phyloP scores from a whole-genome alignment of 2,888 invertebrate genomes.

The Ganaspis brasiliensis region DNA sequence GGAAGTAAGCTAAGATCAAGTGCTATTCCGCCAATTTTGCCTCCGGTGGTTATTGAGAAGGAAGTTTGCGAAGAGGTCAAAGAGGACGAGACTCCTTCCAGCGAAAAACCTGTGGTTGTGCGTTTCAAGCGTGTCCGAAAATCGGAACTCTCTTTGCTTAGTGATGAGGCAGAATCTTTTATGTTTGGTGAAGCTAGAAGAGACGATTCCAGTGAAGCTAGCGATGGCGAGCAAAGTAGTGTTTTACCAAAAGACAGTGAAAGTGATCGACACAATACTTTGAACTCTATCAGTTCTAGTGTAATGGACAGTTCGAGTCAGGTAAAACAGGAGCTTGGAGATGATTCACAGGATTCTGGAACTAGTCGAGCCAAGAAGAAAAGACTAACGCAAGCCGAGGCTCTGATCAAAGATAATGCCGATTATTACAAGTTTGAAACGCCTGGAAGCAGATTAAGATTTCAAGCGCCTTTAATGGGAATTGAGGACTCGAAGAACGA shows the following conservation, averaged over 20 bases:
- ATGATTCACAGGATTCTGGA: conserved; percentile 66
- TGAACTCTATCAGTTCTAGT: conserved; percentile 57
- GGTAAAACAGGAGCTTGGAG: conserved; percentile 73
- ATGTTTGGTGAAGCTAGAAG: conserved; percentile 88
- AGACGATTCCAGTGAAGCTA: conserved; percentile 83
- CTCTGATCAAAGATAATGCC: conserved; percentile 83
- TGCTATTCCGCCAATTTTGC: conserved; percentile 67
- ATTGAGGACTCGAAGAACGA: conserved; percentile 75
- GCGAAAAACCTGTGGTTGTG: conserved; percentile 84
- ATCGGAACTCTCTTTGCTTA: conserved; percentile 88
- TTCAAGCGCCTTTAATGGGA: conserved; percentile 80
- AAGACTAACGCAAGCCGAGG: conserved; percentile 83
- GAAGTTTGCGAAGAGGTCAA: conserved; percentile 63
- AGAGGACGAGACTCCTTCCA: conserved; percentile 72
- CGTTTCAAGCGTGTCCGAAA: conserved; percentile 89
- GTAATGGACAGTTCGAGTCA: conserved; percentile 62
- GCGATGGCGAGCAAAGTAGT: conserved; percentile 80
- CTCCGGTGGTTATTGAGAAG: conserved; percentile 50
- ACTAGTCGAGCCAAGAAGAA: conserved; percentile 75
- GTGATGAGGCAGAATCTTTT: conserved; percentile 93
- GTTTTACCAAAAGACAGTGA: conserved; percentile 76
- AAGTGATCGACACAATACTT: conserved; percentile 66
- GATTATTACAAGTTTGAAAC: conserved; percentile 83
- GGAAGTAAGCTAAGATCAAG: conserved; percentile 86
- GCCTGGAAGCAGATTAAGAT: conserved; percentile 80